A percentile compares a stretch with the other conserved stretches of the same genome.
phyloP scores from a whole-genome alignment of 2,113 vertebrate genomes.

The Pogona vitticeps region DNA sequence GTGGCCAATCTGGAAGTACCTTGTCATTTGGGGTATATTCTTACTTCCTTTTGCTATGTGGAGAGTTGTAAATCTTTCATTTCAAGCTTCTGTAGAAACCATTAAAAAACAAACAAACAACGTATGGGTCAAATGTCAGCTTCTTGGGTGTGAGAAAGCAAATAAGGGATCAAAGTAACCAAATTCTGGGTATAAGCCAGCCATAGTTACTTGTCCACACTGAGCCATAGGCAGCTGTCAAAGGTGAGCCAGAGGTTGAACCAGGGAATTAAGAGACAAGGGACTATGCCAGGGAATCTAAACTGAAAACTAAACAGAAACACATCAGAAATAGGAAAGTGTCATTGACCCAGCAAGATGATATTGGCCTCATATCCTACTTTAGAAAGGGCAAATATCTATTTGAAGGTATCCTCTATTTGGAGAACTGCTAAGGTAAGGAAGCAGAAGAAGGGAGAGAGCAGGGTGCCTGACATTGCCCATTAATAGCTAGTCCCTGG shows the following conservation, averaged over 20 bases:
- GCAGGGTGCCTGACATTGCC: too few species aligned
- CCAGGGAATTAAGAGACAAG: background rate
- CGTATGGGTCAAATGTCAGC: background rate
- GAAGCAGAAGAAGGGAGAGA: too few species aligned
- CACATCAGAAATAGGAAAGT: background rate
- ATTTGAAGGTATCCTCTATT: too few species aligned
- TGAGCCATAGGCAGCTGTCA: slow-evolving; percentile 11
- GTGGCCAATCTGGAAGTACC: background rate
- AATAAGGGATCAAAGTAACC: background rate
- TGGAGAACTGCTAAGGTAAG: too few species aligned
- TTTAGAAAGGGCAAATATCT: too few species aligned
- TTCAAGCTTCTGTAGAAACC: slow-evolving; percentile 6
- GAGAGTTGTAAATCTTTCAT: background rate
- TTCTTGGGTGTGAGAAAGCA: slow-evolving; percentile 4
- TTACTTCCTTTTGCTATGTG: background rate
- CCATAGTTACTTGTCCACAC: background rate
- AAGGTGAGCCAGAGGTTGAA: slow-evolving; percentile 1
- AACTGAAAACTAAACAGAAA: background rate
- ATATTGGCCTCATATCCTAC: too few species aligned
- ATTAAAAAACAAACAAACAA: background rate
- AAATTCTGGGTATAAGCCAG: slow-evolving; percentile 1
- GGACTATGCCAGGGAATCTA: background rate
- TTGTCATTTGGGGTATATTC: background rate
- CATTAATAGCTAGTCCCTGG: too few species aligned
- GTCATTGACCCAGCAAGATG: background rate